These are phyloP conservation scores for Siderastrea radians DNA, from an alignment of 92 coral and sea anemone species.

Conservation along the genomic window DNA sequence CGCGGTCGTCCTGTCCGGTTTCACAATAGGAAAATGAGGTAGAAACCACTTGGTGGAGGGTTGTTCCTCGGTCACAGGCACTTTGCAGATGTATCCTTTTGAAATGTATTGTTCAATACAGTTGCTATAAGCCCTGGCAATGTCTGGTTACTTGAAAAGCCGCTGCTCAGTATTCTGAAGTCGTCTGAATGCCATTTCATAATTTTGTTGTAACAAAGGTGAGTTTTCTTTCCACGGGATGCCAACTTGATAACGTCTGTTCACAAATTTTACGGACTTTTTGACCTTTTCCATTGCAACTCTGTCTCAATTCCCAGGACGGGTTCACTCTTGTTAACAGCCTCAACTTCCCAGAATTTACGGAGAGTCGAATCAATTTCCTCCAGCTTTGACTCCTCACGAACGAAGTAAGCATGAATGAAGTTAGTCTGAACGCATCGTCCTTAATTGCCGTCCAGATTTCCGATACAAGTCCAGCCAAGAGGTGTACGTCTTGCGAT, in stretches of 20 bases:
- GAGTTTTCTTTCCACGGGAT: constrained; percentile 54
- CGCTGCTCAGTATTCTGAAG: too few species aligned
- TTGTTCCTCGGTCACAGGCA: too few species aligned
- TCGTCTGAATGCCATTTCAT: constrained; percentile 58
- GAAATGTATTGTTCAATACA: constrained; percentile 24
- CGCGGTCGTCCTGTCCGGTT: too few species aligned
- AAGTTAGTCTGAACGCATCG: constrained; percentile 34
- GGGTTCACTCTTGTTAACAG: too few species aligned
- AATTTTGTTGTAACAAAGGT: constrained; percentile 49
- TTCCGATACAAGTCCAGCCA: constrained; percentile 79
- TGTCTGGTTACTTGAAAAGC: constrained; percentile 34
- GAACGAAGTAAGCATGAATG: constrained; percentile 33
- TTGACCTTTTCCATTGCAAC: constrained; percentile 33
- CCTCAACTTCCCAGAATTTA: constrained; percentile 76
- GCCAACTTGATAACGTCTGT: too few species aligned
- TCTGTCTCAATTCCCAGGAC: constrained; percentile 26
- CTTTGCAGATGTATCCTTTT: constrained; percentile 60
- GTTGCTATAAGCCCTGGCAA: constrained; percentile 24
- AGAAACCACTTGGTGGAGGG: too few species aligned
- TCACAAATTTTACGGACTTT: too few species aligned
- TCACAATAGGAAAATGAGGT: too few species aligned
- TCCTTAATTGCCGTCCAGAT: not conserved
- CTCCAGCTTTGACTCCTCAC: constrained; percentile 7
- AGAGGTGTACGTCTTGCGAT: constrained; percentile 66
- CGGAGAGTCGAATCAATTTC: constrained; percentile 40